phyloP scores from a whole-genome alignment of 2,888 invertebrate genomes.

The Pachliopta kotzebuea region DNA sequence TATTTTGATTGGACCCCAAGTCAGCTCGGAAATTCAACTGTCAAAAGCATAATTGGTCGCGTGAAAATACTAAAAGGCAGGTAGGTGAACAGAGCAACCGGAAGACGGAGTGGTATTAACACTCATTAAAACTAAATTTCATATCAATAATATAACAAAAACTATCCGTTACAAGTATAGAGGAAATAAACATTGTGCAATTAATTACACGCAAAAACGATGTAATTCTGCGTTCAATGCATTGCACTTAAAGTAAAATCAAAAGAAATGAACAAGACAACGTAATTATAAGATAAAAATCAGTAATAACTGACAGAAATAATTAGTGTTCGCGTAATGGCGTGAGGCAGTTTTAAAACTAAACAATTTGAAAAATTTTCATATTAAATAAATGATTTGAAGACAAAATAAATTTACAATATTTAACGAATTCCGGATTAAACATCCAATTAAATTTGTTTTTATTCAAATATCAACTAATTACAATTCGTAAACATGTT shows the following conservation, averaged over 20 bases:
- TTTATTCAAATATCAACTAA: conserved; percentile 8
- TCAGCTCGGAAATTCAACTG: conserved; percentile 81
- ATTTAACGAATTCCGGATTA: background rate
- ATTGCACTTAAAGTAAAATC: too few relatives aligned
- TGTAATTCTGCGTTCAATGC: too few relatives aligned
- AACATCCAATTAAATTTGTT: conserved; percentile 16
- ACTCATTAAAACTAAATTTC: too few relatives aligned
- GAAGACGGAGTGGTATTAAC: conserved; percentile 51
- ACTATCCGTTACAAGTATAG: conserved; percentile 1
- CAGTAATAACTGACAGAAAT: too few relatives aligned
- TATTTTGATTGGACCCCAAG: conserved; percentile 82
- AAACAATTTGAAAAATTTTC: too few relatives aligned
- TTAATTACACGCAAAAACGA: too few relatives aligned
- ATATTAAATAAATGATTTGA: background rate
- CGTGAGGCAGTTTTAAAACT: too few relatives aligned
- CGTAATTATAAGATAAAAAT: too few relatives aligned
- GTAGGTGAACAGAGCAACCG: conserved; percentile 49
- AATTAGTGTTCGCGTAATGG: too few relatives aligned
- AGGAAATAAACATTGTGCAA: background rate
- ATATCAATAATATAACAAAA: too few relatives aligned
- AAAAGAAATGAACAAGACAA: too few relatives aligned
- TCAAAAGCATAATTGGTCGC: conserved; percentile 80
- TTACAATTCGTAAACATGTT: conserved; percentile 6
- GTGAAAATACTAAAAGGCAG: conserved; percentile 60
- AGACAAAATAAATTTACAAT: background rate